These are phyloP conservation scores for Megalopta genalis DNA, from an alignment of 1,140 invertebrate species.

Conservation along the genomic window DNA sequence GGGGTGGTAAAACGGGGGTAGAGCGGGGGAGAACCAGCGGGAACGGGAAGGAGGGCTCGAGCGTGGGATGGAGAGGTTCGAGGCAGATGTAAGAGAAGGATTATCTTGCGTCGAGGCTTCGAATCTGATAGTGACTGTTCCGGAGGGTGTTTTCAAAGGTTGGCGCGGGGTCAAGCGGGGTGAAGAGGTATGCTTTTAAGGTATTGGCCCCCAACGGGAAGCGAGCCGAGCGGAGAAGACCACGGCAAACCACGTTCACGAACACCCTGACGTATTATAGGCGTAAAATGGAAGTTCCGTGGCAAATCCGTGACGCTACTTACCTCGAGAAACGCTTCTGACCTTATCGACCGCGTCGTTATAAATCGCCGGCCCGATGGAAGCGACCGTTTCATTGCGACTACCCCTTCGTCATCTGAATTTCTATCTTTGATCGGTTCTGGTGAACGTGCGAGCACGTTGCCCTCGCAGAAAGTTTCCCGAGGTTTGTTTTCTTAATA, in stretches of 20 bases:
- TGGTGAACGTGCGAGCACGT: neutral
- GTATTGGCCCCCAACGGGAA: slow-evolving; percentile 69
- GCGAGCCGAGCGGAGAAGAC: slow-evolving; percentile 42
- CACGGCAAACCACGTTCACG: slow-evolving; percentile 51
- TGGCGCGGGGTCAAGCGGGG: slow-evolving; percentile 31
- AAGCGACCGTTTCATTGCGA: neutral
- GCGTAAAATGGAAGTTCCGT: slow-evolving; percentile 66
- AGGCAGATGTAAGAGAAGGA: slow-evolving; percentile 74
- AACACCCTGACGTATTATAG: slow-evolving; percentile 70
- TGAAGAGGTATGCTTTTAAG: slow-evolving; percentile 68
- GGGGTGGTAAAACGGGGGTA: neutral
- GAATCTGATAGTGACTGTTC: slow-evolving; percentile 70
- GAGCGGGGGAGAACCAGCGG: too few species aligned
- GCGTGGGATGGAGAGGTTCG: slow-evolving; percentile 49
- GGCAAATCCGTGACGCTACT: slow-evolving; percentile 41
- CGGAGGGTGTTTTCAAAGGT: slow-evolving; percentile 44
- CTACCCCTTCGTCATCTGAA: neutral
- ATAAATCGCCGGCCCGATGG: slow-evolving; percentile 31
- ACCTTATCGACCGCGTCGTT: slow-evolving; percentile 43
- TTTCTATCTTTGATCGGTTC: slow-evolving; percentile 3
- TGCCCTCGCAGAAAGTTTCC: too few species aligned
- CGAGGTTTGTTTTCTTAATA: neutral
- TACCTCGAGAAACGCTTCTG: slow-evolving; percentile 33
- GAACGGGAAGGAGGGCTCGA: neutral
- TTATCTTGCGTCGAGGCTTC: slow-evolving; percentile 70